A percentile compares a stretch with the other conserved stretches of the same genome.
These are phyloP conservation scores for Cerastoderma edule DNA, from an alignment of 2,888 invertebrate genomes.

Conservation along the genomic window DNA sequence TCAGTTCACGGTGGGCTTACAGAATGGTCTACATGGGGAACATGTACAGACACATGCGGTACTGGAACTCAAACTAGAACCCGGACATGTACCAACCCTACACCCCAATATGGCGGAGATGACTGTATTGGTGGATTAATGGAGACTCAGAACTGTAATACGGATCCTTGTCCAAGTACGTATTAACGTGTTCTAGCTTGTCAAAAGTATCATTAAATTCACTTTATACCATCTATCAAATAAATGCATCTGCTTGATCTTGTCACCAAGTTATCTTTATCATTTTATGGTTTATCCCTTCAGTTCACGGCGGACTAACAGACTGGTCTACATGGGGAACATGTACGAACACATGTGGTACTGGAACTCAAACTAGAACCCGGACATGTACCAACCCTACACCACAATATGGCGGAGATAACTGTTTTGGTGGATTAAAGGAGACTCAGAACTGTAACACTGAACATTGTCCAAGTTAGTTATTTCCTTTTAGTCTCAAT, in stretches of 20 bases:
- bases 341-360: no score
- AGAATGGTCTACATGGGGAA: background rate
- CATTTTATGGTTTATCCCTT: background rate
- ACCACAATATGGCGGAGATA: no score
- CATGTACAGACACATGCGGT: conserved; percentile 42
- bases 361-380: no score
- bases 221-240: no score
- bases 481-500: background rate
- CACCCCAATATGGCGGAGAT: conserved; percentile 19
- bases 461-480: conserved; percentile 10
- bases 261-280: no score
- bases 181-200: no score
- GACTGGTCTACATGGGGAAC: no score
- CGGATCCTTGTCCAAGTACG: conserved; percentile 28
- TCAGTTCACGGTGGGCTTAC: background rate
- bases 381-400: no score
- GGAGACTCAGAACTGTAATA: conserved; percentile 28
- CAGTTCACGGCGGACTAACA: no score
- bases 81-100: conserved; percentile 28
- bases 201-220: no score
- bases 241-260: no score
- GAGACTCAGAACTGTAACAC: background rate
- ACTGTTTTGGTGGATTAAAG: no score
- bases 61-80: conserved; percentile 27
- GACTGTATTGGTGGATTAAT: conserved; percentile 19